Base-by-base conservation (phyloP, 2,113 vertebrate species). In the Glaucomys volans region DNA sequence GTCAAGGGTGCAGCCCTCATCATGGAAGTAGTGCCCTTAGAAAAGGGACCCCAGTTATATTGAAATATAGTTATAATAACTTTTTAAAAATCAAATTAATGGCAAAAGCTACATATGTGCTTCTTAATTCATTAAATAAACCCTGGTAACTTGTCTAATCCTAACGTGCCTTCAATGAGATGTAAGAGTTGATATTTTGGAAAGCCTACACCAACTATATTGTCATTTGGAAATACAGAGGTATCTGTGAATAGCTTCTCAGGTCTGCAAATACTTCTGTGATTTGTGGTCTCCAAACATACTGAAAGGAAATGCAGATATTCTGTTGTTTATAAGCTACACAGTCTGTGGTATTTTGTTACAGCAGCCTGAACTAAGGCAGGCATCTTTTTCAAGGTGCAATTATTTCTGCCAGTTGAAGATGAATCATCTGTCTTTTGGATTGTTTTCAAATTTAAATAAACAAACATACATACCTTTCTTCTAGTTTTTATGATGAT, bases 11-110 rank as follows among this genome's bases (percentile, higher is more conserved):
- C 47, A n/a, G 14, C 6, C 42, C 44, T 81, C 42, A 28, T 2
- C 20, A 52, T 20, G 35, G 44, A 69, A 14, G 83, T 30, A 66
- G 44, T 30, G 67, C 16, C 77, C 57, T 66, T 42, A 54, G 22
- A 69, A 83, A 30, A 18, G 35, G 35, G 77, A 42, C 67, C 54
- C 20, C 42, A 42, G n/a, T 71, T 83, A 44, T 64, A 50, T 37
- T 93, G 50, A 80, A 95, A 64, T 88, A 42, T 16, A 52, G 64
- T 22, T 69, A n/a, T n/a, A n/a, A n/a, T n/a, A 91, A 90, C 80
- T 91, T 28, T 87, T 93, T 94, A n/a, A 69, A 90, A 66, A 90
- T 59, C 47, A 90, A 75, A 71, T 86, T 37, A 85, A 35, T 95
- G 47, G 30, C 93, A 75, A 75, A 67, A 75, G 20, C 74, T 69